Conservation (phyloP, 1,140 invertebrate species). For the Pseudomyrmex sp. region DNA sequence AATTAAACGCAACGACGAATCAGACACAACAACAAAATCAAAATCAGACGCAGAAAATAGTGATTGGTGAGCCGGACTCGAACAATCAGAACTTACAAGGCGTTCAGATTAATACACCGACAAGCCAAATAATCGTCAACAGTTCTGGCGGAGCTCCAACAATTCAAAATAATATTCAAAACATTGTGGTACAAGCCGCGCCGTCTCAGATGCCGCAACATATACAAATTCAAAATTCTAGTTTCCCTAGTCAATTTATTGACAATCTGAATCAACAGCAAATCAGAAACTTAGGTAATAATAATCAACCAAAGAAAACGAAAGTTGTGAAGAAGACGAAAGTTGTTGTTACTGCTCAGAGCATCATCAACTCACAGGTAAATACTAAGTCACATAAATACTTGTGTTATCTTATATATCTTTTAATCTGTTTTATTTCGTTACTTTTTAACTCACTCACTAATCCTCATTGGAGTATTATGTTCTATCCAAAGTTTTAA, state of each 20-base stretch:
- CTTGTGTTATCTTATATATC: constrained; percentile 12
- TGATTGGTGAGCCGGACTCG: constrained; percentile 82
- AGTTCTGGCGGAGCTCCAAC: constrained; percentile 84
- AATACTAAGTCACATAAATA: neutral
- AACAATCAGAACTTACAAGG: constrained; percentile 82
- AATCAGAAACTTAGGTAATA: constrained; percentile 80
- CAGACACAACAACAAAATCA: constrained; percentile 75
- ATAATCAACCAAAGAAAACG: constrained; percentile 79
- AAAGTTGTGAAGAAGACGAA: constrained; percentile 82
- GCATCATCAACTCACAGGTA: constrained; percentile 69
- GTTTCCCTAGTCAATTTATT: constrained; percentile 83
- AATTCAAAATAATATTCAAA: constrained; percentile 85
- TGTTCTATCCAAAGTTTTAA: constrained; percentile 34
- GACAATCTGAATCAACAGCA: constrained; percentile 85
- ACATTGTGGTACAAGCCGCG: constrained; percentile 84
- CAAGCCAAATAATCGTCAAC: constrained; percentile 84
- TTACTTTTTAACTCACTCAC: neutral
- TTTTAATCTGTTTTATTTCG: constrained; percentile 11
- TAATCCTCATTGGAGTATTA: constrained; percentile 1
- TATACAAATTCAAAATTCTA: constrained; percentile 84
- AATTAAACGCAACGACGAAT: constrained; percentile 75
- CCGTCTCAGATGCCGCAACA: constrained; percentile 83
- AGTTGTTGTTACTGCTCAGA: constrained; percentile 75
- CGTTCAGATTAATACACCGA: constrained; percentile 84
- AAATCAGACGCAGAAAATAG: constrained; percentile 83